phyloP scores from a whole-genome alignment of 1,140 invertebrate species.

The Trigoniulus corallinus region DNA sequence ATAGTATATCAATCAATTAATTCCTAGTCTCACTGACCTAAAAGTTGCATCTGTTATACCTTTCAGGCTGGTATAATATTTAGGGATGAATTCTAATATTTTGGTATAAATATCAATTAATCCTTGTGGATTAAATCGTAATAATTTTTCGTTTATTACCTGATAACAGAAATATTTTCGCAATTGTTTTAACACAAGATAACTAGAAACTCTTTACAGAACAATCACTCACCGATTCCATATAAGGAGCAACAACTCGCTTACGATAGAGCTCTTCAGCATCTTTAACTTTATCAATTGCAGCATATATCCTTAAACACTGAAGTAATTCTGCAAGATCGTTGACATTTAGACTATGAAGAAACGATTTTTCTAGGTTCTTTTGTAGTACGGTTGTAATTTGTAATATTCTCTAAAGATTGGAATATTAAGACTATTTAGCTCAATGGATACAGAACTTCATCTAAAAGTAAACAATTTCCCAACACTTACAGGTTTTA shows the following conservation, averaged over 20 bases:
- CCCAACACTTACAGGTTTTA: not conserved
- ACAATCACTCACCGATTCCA: constrained; percentile 34
- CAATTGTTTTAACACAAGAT: too few species aligned
- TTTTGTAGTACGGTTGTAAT: constrained; percentile 26
- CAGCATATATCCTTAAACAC: constrained; percentile 27
- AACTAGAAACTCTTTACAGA: not conserved
- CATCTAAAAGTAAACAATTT: too few species aligned
- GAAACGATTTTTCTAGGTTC: constrained; percentile 4
- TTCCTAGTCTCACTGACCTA: not conserved
- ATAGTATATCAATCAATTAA: too few species aligned
- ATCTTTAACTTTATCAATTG: constrained; percentile 38
- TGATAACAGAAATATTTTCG: constrained; percentile 12
- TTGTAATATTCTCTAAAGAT: constrained; percentile 24
- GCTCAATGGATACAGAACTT: too few species aligned
- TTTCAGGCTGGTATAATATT: constrained; percentile 21
- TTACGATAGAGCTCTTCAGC: constrained; percentile 52
- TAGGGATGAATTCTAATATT: constrained; percentile 50
- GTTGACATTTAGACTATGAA: constrained; percentile 17
- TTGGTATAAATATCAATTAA: constrained; percentile 54
- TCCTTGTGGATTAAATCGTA: constrained; percentile 45
- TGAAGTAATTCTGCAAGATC: constrained; percentile 22
- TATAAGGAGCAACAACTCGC: constrained; percentile 48
- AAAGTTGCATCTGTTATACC: constrained; percentile 18
- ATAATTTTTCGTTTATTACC: constrained; percentile 50
- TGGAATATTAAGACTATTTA: too few species aligned